A percentile compares a stretch with the other conserved stretches of the same genome.
These are phyloP conservation scores for Aplodontia rufa DNA, from an alignment of 2,113 vertebrate genomes.

Conservation along the genomic window DNA sequence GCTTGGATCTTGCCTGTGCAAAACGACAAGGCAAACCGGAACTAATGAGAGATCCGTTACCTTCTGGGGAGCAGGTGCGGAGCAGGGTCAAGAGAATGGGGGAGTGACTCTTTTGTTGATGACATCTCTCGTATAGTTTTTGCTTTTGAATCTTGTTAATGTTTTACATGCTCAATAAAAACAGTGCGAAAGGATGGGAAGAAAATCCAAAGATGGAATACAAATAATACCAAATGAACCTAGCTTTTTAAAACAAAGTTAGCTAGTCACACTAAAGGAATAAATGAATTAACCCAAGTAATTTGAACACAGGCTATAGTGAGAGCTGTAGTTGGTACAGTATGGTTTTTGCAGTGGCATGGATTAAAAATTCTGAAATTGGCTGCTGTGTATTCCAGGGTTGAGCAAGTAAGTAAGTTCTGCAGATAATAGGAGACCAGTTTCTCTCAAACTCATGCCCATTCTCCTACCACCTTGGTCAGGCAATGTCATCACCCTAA, in stretches of 20 bases:
- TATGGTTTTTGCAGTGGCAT: neutral
- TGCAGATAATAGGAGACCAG: neutral
- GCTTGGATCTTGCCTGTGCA: neutral
- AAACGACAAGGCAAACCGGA: neutral
- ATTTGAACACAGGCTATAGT: neutral
- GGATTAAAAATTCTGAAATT: neutral
- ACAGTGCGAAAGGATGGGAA: neutral
- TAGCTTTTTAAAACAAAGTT: neutral
- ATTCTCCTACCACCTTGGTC: neutral
- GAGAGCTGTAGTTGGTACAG: neutral
- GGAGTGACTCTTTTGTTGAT: neutral
- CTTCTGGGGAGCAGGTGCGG: neutral
- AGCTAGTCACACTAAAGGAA: neutral
- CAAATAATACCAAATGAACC: neutral
- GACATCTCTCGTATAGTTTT: neutral
- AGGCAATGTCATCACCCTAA: neutral
- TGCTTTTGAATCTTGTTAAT: neutral
- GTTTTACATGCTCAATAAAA: neutral
- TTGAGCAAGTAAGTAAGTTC: neutral
- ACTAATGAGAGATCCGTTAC: neutral
- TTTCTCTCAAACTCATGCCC: neutral
- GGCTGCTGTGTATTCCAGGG: neutral
- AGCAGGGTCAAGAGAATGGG: neutral
- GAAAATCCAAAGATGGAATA: neutral
- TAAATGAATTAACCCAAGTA: neutral